Conservation (phyloP, 2,888 invertebrate genomes). For the Zaprionus lineosus region DNA sequence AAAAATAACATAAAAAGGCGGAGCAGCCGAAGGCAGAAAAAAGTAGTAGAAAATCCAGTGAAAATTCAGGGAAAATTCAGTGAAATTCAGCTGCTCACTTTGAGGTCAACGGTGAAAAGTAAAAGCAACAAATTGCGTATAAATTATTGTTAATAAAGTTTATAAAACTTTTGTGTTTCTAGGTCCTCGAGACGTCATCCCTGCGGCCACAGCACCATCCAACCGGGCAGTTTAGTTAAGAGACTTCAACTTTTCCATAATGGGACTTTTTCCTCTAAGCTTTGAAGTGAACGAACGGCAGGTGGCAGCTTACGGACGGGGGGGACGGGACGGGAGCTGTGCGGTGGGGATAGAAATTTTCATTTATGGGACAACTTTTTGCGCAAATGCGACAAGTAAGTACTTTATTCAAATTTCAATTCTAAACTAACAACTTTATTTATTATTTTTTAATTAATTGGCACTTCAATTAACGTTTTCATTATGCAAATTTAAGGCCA, state of each 20-base stretch:
- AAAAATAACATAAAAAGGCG: conserved; percentile 6
- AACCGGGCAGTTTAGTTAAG: conserved; percentile 2
- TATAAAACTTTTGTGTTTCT: conserved; percentile 30
- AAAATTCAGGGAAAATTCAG: too few species aligned
- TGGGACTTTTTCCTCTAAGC: conserved; percentile 31
- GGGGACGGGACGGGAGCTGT: conserved; percentile 3
- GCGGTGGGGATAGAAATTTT: background rate
- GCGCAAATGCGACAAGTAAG: conserved; percentile 4
- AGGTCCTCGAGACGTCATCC: background rate
- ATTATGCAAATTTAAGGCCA: background rate
- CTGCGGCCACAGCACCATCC: background rate
- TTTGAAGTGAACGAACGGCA: conserved; percentile 3
- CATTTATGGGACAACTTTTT: conserved; percentile 35
- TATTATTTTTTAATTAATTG: background rate
- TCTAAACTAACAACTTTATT: too few species aligned
- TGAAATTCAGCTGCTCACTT: too few species aligned
- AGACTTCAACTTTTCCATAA: conserved; percentile 35
- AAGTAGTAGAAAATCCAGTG: too few species aligned
- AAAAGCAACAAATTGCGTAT: conserved; percentile 39
- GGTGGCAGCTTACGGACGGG: background rate
- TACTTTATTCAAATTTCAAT: conserved; percentile 9
- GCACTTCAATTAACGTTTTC: background rate
- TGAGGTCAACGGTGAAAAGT: conserved; percentile 7
- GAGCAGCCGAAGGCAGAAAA: too few species aligned
- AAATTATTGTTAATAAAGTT: conserved; percentile 46